Conservation (phyloP, 2,888 invertebrate genomes). For the Boloria selene region DNA sequence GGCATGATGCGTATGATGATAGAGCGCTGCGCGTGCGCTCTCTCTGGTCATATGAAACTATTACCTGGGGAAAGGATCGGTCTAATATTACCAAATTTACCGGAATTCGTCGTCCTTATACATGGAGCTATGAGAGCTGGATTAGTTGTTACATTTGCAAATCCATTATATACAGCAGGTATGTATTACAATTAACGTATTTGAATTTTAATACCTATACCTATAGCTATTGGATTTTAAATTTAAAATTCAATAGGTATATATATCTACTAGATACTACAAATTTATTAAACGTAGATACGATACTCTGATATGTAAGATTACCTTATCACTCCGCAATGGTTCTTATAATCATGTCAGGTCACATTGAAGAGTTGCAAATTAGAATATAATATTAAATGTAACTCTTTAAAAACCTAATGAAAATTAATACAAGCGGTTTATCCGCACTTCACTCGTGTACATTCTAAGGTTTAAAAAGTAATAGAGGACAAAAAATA, state of each 20-base stretch:
- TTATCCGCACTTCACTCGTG: too few relatives aligned
- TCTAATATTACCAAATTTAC: conserved; percentile 86
- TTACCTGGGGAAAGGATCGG: conserved; percentile 85
- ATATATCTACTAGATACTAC: too few relatives aligned
- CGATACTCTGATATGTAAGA: background rate
- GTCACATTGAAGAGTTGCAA: too few relatives aligned
- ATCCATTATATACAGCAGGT: conserved; percentile 87
- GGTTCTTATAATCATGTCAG: too few relatives aligned
- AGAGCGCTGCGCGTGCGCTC: conserved; percentile 81
- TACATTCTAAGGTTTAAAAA: too few relatives aligned
- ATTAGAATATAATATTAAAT: too few relatives aligned
- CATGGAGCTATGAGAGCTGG: conserved; percentile 86
- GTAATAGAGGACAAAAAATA: too few relatives aligned
- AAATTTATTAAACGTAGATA: too few relatives aligned
- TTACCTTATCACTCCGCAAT: background rate
- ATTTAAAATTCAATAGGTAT: too few relatives aligned
- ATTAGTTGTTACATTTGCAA: conserved; percentile 85
- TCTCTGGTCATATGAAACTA: conserved; percentile 80
- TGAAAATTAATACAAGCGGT: too few relatives aligned
- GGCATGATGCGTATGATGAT: conserved; percentile 83
- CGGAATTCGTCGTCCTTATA: conserved; percentile 85
- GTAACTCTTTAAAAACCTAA: too few relatives aligned
- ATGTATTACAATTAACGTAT: conserved; percentile 39
- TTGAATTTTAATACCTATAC: background rate
- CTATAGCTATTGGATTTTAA: too few relatives aligned